phyloP scores from a whole-genome alignment of 2,888 invertebrate genomes.

The Macaria liturata region DNA sequence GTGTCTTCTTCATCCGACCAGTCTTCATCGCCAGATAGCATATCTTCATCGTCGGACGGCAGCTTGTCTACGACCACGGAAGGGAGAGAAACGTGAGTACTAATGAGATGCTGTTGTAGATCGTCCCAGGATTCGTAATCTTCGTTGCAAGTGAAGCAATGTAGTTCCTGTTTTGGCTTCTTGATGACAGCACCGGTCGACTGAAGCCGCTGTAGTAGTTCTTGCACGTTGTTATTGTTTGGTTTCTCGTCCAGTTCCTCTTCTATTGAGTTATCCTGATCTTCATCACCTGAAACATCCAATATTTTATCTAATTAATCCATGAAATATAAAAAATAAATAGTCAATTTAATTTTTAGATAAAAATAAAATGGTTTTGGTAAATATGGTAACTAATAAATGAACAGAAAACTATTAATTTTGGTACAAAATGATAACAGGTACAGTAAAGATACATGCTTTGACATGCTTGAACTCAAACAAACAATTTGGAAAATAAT shows the following conservation, averaged over 20 bases:
- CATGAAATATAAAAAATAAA: too few species aligned
- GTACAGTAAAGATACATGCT: too few species aligned
- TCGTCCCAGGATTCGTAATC: slow-evolving; percentile 73
- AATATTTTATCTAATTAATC: too few species aligned
- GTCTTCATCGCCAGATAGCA: slow-evolving; percentile 68
- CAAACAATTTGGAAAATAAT: too few species aligned
- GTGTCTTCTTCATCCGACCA: slow-evolving; percentile 77
- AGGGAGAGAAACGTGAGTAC: slow-evolving; percentile 82
- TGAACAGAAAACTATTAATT: too few species aligned
- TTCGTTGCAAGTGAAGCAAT: slow-evolving; percentile 79
- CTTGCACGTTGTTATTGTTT: slow-evolving; percentile 55
- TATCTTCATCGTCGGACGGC: slow-evolving; percentile 80
- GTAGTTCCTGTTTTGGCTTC: slow-evolving; percentile 66
- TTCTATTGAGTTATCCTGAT: slow-evolving; percentile 47
- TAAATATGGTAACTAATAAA: too few species aligned
- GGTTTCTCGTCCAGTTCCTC: slow-evolving; percentile 30
- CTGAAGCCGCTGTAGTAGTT: slow-evolving; percentile 64
- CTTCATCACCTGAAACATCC: slow-evolving; percentile 49
- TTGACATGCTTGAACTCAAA: too few species aligned
- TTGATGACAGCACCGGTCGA: slow-evolving; percentile 65
- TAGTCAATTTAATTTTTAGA: too few species aligned
- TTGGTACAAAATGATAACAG: too few species aligned
- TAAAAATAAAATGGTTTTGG: too few species aligned
- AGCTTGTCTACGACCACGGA: slow-evolving; percentile 73
- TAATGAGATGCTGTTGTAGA: slow-evolving; percentile 78